Evolutionary conservation across 2,797 vertebrate species (phyloP), one percentile per base, ranked within the genome.

Genomic region (Nannoperca australis): DNA sequence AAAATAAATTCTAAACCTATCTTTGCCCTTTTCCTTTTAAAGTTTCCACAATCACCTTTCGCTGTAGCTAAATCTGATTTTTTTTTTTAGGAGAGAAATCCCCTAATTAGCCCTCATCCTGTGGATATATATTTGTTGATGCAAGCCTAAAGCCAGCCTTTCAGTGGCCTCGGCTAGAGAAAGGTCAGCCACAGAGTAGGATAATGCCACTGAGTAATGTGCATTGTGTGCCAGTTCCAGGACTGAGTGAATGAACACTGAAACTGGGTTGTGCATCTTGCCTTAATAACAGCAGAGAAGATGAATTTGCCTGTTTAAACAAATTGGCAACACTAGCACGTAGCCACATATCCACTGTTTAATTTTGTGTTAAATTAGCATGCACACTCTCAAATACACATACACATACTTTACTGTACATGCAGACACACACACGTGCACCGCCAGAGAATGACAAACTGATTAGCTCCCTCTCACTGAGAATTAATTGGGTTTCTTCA

Each of bases 401-500:
- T 18, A 36, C 70, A 70, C 60, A 59, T 45, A 36, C 17, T 7
- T 2, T 69, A 62, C 58, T 78, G 58, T 72, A 67, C 55, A 47
- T 17, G 34, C 61, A 66, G 32, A 82, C 78, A 60, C 72, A 56
- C 71, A 63, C 67, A 81, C 47, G 58, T n/a, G 56, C 78, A 62
- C 83, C 7, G 60, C 51, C 22, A 12, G 60, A 76, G 79, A 93
- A 89, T 88, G 89, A 81, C 88, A 89, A 91, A 91, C 86, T 86
- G 92, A 94, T 95, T 95, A 94, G 85, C 91, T 85, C 60, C 84
- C 88, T 90, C 88, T 89, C 87, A 53, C 79, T 84, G 89, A 88
- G 87, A 94, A 92, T 93, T 95, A 95, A 95, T 95, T 95, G 93
- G 88, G 85, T 93, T 94, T 85, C 85, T 91, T 93, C 89, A 93